These are phyloP conservation scores for Drosophila silvestris DNA, from an alignment of 2,888 invertebrate species.

Conservation along the genomic window DNA sequence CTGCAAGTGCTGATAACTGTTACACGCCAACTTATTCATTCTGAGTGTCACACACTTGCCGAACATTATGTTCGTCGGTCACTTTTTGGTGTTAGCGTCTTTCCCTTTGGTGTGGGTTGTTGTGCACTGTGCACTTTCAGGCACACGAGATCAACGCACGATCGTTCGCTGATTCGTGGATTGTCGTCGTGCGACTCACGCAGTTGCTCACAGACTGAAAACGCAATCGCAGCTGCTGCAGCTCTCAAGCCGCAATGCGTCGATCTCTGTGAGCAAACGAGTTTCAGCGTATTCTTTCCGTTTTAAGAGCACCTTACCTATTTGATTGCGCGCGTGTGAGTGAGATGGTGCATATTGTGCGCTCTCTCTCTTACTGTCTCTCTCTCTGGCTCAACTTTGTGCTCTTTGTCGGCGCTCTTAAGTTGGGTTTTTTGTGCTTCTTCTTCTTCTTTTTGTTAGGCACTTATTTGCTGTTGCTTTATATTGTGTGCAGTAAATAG, in stretches of 20 bases:
- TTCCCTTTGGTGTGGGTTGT: slow-evolving; percentile 3
- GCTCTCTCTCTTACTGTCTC: neutral
- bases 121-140: slow-evolving; percentile 35
- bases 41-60: slow-evolving; percentile 29
- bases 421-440: slow-evolving; percentile 16
- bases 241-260: slow-evolving; percentile 52
- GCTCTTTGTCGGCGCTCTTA: slow-evolving; percentile 62
- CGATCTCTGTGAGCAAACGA: slow-evolving; percentile 36
- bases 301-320: slow-evolving; percentile 33
- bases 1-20: slow-evolving; percentile 3
- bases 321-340: slow-evolving; percentile 15
- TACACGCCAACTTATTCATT: neutral
- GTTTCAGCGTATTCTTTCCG: slow-evolving; percentile 12
- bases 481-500: slow-evolving; percentile 42
- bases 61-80: slow-evolving; percentile 16
- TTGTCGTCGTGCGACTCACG: slow-evolving; percentile 69
- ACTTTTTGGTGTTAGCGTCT: slow-evolving; percentile 20
- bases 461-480: slow-evolving; percentile 25
- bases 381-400: neutral
- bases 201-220: slow-evolving; percentile 75
- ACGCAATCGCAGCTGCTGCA: slow-evolving; percentile 32
- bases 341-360: slow-evolving; percentile 16
- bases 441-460: slow-evolving; percentile 36
- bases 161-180: slow-evolving; percentile 57
- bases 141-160: slow-evolving; percentile 33